Evolutionary conservation across 2,797 vertebrate genomes (phyloP).

Genomic region (Kryptolebias ocellatus): DNA sequence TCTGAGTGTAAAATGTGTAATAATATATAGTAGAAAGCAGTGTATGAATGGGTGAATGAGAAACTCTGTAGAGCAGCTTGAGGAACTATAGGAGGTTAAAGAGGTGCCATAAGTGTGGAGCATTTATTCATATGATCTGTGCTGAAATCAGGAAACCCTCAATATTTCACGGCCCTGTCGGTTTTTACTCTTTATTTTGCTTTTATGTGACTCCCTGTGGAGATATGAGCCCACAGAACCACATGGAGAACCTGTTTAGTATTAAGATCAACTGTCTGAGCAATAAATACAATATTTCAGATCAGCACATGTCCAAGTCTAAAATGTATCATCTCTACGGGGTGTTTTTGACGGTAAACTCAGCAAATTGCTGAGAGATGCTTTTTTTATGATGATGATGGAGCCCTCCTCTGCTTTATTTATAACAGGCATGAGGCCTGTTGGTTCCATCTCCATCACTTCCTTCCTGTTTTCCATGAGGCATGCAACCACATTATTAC

Average conservation of each 20-base stretch:
- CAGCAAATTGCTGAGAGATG: too few species aligned
- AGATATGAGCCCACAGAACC: too few species aligned
- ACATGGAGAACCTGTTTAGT: too few species aligned
- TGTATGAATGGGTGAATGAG: too few species aligned
- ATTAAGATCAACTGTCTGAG: neutral
- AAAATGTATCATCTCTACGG: neutral
- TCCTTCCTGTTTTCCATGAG: conserved; percentile 28
- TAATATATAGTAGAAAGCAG: too few species aligned
- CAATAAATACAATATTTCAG: neutral
- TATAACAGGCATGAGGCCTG: conserved; percentile 2
- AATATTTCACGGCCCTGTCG: too few species aligned
- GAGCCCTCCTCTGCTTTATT: conserved; percentile 17
- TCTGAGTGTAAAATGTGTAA: too few species aligned
- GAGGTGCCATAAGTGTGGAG: too few species aligned
- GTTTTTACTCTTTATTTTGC: neutral
- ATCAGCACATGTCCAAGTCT: neutral
- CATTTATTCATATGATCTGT: too few species aligned
- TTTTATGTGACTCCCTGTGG: neutral
- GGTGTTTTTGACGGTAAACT: conserved; percentile 18
- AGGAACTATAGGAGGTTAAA: too few species aligned
- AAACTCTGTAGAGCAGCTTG: too few species aligned
- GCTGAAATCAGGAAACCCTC: too few species aligned
- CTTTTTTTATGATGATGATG: neutral
- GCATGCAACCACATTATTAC: conserved; percentile 53
- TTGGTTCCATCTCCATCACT: conserved; percentile 13